phyloP scores from a whole-genome alignment of 30 jellyfish, hydroid and myxozoan species.

The Aurelia aurita region DNA sequence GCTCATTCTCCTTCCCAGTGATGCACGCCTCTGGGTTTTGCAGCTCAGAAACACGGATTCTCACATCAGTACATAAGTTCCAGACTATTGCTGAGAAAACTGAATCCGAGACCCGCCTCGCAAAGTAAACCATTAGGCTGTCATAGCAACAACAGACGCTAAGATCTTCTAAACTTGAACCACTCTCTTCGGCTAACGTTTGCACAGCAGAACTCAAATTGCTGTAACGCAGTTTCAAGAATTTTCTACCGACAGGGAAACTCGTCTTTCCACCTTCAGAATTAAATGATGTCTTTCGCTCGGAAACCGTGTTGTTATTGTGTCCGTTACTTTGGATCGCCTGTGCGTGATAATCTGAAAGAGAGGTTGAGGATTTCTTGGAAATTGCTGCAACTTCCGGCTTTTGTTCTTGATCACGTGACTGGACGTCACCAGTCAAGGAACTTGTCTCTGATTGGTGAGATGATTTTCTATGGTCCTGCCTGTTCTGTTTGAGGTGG shows the following conservation, averaged over 20 bases:
- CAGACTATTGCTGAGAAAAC: slow-evolving; percentile 51
- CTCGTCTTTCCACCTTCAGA: background rate
- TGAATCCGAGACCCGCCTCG: slow-evolving; percentile 53
- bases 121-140: slow-evolving; percentile 31
- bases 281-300: background rate
- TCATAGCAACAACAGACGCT: slow-evolving; percentile 26
- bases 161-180: slow-evolving; percentile 34
- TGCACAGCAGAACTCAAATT: slow-evolving; percentile 46
- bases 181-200: slow-evolving; percentile 43
- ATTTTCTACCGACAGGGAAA: slow-evolving; percentile 58
- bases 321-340: background rate
- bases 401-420: background rate
- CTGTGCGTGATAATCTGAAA: background rate
- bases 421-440: too few species aligned
- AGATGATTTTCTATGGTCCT: background rate
- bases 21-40: slow-evolving; percentile 65
- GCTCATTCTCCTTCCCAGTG: background rate
- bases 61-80: slow-evolving; percentile 56
- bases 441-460: background rate
- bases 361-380: background rate
- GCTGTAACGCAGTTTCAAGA: slow-evolving; percentile 53
- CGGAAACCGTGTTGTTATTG: background rate
- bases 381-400: background rate
- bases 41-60: slow-evolving; percentile 56
- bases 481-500: background rate